Evolutionary conservation across 1,140 invertebrate species (phyloP), one percentile per base, ranked within the genome.

Genomic region (Penaeus chinensis): DNA sequence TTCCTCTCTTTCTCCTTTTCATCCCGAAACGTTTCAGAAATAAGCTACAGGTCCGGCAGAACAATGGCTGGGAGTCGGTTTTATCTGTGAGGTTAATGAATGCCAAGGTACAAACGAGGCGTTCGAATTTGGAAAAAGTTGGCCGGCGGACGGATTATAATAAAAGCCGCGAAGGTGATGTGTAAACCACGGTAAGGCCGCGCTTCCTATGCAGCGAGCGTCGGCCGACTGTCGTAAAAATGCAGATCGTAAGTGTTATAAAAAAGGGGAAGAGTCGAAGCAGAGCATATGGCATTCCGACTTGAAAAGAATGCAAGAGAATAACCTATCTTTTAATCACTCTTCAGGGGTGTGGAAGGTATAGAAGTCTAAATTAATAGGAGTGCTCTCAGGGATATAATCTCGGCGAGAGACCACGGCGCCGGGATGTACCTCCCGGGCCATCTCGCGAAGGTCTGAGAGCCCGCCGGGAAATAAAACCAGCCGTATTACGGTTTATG

Each of bases 181-280:
- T 81, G 84, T 80, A 60, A 81, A 77, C 84, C 76, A 20, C 42
- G 60, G 62, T 86, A 86, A 83, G 81, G 24, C 74, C 27, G 84
- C 60, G 37, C 63, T 86, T 86, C 78, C 84, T 86, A 86, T 86
- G 84, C 84, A 86, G 54, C 47, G 63, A 27, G 77, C 84, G 77
- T 86, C 77, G 63, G 77, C 65, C n/a, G 77, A 71, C n/a, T 60
- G 84, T 86, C 84, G 66, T 86, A 86, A 86, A 86, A 65, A 79
- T 66, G 77, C 37, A 86, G 76, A 86, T 71, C 22, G 61, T 79
- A 63, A 60, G 42, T 79, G 77, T 86, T 80, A 86, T 80, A 85
- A 80, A 60, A 60, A 32, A 62, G n/a, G 37, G 69, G 42, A 54
- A 27, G 77, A n/a, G 77, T 54, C 61, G 77, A 61, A 79, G 77